These are phyloP conservation scores for Poeciliopsis occidentalis DNA, from an alignment of 2,113 vertebrate species.

Conservation along the genomic window DNA sequence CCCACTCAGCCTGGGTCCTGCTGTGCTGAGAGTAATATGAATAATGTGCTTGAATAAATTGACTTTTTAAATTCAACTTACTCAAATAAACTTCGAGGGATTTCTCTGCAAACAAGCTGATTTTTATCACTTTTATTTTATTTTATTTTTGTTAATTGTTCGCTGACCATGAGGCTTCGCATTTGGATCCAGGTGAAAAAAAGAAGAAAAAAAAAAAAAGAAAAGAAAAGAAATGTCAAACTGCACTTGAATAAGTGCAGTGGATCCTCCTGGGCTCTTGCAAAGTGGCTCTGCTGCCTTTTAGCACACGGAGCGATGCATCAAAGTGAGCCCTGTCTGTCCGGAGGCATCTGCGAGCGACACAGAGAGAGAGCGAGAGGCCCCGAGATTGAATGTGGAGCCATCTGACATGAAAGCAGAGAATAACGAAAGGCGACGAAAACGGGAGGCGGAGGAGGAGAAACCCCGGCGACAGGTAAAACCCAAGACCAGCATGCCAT, in stretches of 20 bases:
- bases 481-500: not conserved
- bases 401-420: conserved; percentile 38
- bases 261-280: not conserved
- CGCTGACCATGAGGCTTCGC: not conserved
- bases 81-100: conserved; percentile 10
- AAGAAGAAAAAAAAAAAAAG: conserved; percentile 11
- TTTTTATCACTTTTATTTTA: not conserved
- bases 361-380: conserved; percentile 14
- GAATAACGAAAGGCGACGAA: conserved; percentile 2
- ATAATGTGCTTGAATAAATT: conserved; percentile 33
- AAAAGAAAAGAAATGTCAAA: too few relatives aligned
- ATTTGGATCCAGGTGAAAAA: conserved; percentile 2
- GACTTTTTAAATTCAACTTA: conserved; percentile 21
- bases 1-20: not conserved
- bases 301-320: conserved; percentile 13
- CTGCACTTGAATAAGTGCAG: not conserved
- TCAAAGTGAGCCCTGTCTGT: conserved; percentile 29
- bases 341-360: conserved; percentile 6
- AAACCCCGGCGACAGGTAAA: conserved; percentile 30
- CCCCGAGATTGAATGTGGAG: conserved; percentile 36
- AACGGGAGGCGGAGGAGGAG: conserved; percentile 20
- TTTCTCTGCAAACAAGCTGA: not conserved
- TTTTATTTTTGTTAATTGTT: not conserved
- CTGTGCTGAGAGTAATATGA: conserved; percentile 22
- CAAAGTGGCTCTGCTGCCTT: conserved; percentile 24